phyloP scores from a whole-genome alignment of 1,140 invertebrate species.

The Penaeus vannamei region DNA sequence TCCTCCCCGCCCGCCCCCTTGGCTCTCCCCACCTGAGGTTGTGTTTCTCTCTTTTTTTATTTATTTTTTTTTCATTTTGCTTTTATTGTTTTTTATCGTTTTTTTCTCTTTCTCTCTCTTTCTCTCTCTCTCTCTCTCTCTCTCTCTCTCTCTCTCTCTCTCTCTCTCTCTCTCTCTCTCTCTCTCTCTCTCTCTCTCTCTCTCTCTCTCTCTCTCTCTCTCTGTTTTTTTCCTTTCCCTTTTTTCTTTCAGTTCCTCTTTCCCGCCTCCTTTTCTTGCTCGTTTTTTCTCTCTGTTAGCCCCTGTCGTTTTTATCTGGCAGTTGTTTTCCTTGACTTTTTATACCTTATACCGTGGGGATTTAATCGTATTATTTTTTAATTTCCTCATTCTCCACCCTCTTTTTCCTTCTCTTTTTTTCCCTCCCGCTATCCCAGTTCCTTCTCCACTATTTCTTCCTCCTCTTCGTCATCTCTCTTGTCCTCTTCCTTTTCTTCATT shows the following conservation, averaged over 20 bases:
- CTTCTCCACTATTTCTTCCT: not conserved
- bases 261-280: constrained; percentile 33
- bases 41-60: not conserved
- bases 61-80: not conserved
- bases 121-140: constrained; percentile 19
- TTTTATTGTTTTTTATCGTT: not conserved
- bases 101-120: not conserved
- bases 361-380: too few species aligned
- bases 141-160: constrained; percentile 9
- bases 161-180: constrained; percentile 33
- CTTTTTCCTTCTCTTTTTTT: too few species aligned
- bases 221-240: not conserved
- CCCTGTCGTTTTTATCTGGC: too few species aligned
- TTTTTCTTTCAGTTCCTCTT: constrained; percentile 1
- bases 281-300: not conserved
- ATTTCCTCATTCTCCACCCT: too few species aligned
- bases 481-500: not conserved
- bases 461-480: not conserved
- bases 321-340: too few species aligned
- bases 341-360: too few species aligned
- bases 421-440: not conserved
- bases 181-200: constrained; percentile 17
- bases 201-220: constrained; percentile 30
- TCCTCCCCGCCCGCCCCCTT: not conserved
- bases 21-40: not conserved